These are phyloP conservation scores for Parauchenoglanis ngamensis DNA, from an alignment of 2,797 vertebrate genomes.

Conservation along the genomic window DNA sequence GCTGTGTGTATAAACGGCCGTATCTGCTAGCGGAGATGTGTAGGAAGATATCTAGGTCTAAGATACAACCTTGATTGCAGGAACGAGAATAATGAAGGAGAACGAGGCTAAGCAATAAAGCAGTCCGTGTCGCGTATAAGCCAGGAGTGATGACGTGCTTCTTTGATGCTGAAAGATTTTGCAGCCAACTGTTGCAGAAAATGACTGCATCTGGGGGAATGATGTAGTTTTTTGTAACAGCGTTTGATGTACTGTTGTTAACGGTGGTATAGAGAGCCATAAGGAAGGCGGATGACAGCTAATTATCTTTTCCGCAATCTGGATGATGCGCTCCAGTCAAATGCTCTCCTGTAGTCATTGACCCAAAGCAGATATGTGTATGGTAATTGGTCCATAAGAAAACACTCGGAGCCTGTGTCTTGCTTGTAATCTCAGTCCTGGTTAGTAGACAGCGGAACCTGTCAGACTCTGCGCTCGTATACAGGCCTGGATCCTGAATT, in stretches of 20 bases:
- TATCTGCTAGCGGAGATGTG: neutral
- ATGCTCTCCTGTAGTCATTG: neutral
- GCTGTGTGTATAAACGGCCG: neutral
- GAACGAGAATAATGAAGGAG: neutral
- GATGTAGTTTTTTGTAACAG: neutral
- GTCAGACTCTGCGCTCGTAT: neutral
- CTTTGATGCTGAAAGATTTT: neutral
- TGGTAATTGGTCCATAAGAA: constrained; percentile 16
- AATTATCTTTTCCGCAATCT: constrained; percentile 2
- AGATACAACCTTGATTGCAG: neutral
- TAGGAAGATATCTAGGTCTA: neutral
- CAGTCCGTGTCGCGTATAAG: neutral
- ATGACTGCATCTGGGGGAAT: neutral
- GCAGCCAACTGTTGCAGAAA: neutral
- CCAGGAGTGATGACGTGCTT: neutral
- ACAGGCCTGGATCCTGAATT: neutral
- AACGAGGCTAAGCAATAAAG: neutral
- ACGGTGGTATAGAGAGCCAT: neutral
- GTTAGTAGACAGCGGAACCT: neutral
- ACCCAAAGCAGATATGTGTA: neutral
- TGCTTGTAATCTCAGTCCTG: neutral
- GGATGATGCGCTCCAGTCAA: neutral
- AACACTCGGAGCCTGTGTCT: neutral
- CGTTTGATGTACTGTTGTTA: neutral
- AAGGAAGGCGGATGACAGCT: neutral